These are phyloP conservation scores for Macaria liturata DNA, from an alignment of 2,888 invertebrate species.

Conservation along the genomic window DNA sequence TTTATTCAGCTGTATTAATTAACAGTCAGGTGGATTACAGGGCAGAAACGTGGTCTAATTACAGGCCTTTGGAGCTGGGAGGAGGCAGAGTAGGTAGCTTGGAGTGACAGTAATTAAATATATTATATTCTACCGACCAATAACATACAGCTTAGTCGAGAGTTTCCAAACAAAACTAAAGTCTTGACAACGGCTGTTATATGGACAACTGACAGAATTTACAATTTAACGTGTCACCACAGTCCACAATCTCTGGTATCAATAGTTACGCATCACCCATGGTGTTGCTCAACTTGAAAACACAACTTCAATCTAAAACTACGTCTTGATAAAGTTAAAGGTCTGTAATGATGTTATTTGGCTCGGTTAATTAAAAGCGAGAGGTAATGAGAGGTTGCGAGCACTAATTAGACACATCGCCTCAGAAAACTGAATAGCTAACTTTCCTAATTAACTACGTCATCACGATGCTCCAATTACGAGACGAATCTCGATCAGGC, in stretches of 20 bases:
- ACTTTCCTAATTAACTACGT: constrained; percentile 65
- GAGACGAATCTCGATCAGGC: constrained; percentile 39
- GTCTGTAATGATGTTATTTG: constrained; percentile 51
- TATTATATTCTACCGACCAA: too few relatives aligned
- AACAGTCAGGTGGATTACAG: constrained; percentile 58
- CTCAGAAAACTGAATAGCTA: constrained; percentile 66
- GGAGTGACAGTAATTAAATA: too few relatives aligned
- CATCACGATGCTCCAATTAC: constrained; percentile 48
- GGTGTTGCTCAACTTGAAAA: too few relatives aligned
- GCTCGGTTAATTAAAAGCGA: constrained; percentile 66
- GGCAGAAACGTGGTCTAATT: constrained; percentile 58
- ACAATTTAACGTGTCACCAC: too few relatives aligned
- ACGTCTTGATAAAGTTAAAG: neutral
- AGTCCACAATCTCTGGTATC: too few relatives aligned
- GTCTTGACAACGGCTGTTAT: too few relatives aligned
- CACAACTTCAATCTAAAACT: too few relatives aligned
- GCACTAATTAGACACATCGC: constrained; percentile 67
- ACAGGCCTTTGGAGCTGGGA: constrained; percentile 29
- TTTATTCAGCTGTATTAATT: constrained; percentile 56
- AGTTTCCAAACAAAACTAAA: too few relatives aligned
- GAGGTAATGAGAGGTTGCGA: constrained; percentile 62
- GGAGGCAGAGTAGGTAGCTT: too few relatives aligned
- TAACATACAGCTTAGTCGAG: too few relatives aligned
- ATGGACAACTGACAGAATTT: too few relatives aligned
- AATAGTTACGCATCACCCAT: too few relatives aligned